Conservation (phyloP, 1,140 invertebrate species). For the Caenorhabditis latens region DNA sequence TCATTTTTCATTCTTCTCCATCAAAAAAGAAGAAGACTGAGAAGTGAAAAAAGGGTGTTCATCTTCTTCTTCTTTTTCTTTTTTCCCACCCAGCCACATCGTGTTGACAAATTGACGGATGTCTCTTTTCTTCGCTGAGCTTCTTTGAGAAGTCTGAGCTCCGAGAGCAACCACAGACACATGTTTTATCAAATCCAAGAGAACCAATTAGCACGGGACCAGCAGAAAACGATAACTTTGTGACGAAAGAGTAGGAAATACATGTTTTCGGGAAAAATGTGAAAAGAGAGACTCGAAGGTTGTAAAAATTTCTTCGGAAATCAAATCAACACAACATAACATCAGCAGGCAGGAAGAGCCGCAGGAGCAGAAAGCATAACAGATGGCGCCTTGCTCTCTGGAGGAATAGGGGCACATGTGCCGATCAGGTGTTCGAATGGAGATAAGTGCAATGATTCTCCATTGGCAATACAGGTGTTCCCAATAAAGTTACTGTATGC, state of each 20-base stretch:
- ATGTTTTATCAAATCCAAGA: slow-evolving; percentile 30
- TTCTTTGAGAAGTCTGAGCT: not conserved
- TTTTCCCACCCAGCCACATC: not conserved
- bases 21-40: not conserved
- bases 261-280: not conserved
- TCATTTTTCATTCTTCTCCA: slow-evolving; percentile 21
- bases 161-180: not conserved
- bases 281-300: not conserved
- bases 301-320: too few species aligned
- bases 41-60: slow-evolving; percentile 7
- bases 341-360: too few species aligned
- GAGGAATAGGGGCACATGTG: too few species aligned
- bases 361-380: too few species aligned
- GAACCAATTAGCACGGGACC: slow-evolving; percentile 14
- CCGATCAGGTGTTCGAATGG: too few species aligned
- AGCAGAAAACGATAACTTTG: not conserved
- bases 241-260: not conserved
- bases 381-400: too few species aligned
- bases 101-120: slow-evolving; percentile 51
- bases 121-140: not conserved
- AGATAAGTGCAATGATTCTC: too few species aligned
- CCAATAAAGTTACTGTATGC: too few species aligned
- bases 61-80: slow-evolving; percentile 5
- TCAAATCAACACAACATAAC: too few species aligned
- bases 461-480: too few species aligned